Evolutionary conservation across 1,140 invertebrate genomes (phyloP), one percentile per base, ranked within the genome.

Genomic region (Penaeus japonicus): DNA sequence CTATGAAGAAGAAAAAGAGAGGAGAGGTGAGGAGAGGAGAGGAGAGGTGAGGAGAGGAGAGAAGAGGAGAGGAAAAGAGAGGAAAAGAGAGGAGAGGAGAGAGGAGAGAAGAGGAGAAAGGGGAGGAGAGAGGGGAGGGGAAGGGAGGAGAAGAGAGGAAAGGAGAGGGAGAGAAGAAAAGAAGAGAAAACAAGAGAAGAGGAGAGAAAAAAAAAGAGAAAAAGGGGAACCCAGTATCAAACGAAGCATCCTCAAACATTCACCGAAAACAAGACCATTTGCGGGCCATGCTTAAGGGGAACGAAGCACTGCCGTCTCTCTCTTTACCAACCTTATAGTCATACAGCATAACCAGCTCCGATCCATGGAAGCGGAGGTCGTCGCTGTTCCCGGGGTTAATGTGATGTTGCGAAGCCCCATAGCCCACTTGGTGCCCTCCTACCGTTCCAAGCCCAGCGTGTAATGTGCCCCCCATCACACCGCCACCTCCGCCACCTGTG

Each of bases 341-440:
- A 91, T 98, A 98, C 4, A 98, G 94, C 95, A 98, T 97, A 75
- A 98, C 96, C 91, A 98, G 94, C 92, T 98, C 97, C 3, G 97
- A 97, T 73, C 97, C 97, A 91, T 96, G 95, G 92, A 96, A 96
- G 24, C 95, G 93, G 27, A 91, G 90, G 83, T 91, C 91, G n/a
- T 92, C 91, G 75, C 89, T 92, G 84, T 90, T 85, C 53, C 90
- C 89, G 65, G 92, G 81, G 85, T 91, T 90, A 62, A 92, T 35
- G 35, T 92, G 91, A 35, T 88, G 88, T 85, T 91, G 84, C 30
- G 89, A 81, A 47, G 79, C 73, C 35, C 88, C 85, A 80, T 89
- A 87, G 35, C 83, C 85, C 35, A 84, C 10, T 32, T 86, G 89
- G 84, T 89, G 90, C 27, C 80, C 73, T 27, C 54, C 86, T 47